Base-by-base conservation (phyloP, 2,113 vertebrate genomes). In the Mus spicilegus region DNA sequence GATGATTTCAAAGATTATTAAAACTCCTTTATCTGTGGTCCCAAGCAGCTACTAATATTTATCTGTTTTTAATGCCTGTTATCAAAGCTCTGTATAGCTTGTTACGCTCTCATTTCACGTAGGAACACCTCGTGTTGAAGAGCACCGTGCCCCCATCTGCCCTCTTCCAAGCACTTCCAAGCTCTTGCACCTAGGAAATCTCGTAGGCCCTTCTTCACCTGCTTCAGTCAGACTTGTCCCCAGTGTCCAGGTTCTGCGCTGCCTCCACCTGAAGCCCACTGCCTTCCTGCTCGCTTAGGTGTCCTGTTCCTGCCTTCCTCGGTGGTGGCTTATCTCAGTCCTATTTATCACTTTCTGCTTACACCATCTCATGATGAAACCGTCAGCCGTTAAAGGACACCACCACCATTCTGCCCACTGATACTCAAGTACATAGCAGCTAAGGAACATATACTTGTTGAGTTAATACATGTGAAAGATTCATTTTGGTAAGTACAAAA, bases 401-500 rank as follows among this genome's bases (percentile, higher is more conserved):
- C 30, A 46, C 16, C 61, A 67, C 63, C 84, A 77, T 90, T 85
- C 69, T 70, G 39, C 12, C 54, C 72, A 90, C 42, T 46, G 49
- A 46, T 20, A 87, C 16, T 12, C 42, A 84, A 36, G 14, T 24
- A 87, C 22, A 69, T 1, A 86, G 63, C 14, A 77, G 61, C 28
- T 49, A 96, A 93, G 70, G 54, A 90, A 1, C 14, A 76, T 81
- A 56, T 73, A 89, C 14, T n/a, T 97, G 67, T 42, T 95, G 39
- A 94, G 69, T 80, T 12, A 63, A 63, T 85, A 49, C 30, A 87
- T 89, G 67, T 95, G 33, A 92, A 96, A 85, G 93, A 91, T 7
- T 42, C n/a, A 84, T n/a, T 72, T 51, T 73, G 33, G 63, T 28
- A 76, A 75, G 20, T 49, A 89, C 58, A 70, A 75, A 95, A 92